Percentiles rank a stretch among this genome's conserved stretches.
phyloP scores from a whole-genome alignment of 2,888 invertebrate genomes.

The Troglohyphantes excavatus region DNA sequence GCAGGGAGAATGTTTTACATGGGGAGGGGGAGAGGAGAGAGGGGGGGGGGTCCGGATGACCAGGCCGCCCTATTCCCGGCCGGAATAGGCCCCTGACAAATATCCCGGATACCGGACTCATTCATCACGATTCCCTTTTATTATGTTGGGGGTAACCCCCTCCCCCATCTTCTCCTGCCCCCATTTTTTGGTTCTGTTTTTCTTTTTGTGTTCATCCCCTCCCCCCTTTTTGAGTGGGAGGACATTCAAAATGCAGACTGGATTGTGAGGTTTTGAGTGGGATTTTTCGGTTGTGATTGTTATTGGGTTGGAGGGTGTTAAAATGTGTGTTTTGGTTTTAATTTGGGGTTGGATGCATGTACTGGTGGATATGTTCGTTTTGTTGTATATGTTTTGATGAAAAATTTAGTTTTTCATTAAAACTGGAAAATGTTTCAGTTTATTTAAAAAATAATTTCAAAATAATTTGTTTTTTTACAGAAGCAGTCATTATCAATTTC shows the following conservation, averaged over 20 bases:
- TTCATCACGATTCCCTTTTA: constrained; percentile 75
- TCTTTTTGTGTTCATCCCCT: not conserved
- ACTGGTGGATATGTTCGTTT: too few relatives aligned
- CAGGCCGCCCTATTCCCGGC: constrained; percentile 43
- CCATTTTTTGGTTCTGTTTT: not conserved
- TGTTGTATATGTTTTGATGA: too few relatives aligned
- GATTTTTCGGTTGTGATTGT: not conserved
- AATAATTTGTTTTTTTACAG: too few relatives aligned
- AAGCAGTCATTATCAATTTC: too few relatives aligned
- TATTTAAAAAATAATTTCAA: too few relatives aligned
- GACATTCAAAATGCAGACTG: too few relatives aligned
- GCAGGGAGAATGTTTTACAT: constrained; percentile 76
- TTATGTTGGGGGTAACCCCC: constrained; percentile 55
- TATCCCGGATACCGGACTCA: constrained; percentile 75
- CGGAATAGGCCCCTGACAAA: constrained; percentile 69
- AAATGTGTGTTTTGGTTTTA: too few relatives aligned
- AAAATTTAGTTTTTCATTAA: too few relatives aligned
- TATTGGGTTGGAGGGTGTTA: not conserved
- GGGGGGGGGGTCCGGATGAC: constrained; percentile 70
- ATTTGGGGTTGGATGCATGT: too few relatives aligned
- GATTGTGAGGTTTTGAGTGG: constrained; percentile 3
- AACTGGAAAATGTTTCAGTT: too few relatives aligned
- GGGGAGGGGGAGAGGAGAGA: constrained; percentile 68
- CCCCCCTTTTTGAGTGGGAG: too few relatives aligned
- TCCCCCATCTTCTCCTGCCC: not conserved